phyloP scores from a whole-genome alignment of 2,888 invertebrate species.

The Cabera pusaria region DNA sequence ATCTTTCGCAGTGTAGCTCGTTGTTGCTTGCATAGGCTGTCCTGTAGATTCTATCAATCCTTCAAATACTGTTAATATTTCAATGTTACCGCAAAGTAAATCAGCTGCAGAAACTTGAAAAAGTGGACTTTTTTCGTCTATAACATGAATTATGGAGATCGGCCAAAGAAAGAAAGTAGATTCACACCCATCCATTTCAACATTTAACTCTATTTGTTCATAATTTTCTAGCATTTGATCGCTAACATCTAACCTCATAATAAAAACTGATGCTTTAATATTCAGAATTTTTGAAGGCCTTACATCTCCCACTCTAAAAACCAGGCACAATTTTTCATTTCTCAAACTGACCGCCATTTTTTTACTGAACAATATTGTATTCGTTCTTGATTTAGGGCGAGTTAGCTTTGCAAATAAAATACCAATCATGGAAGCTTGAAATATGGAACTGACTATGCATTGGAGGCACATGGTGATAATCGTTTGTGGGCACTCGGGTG shows the following conservation, averaged over 20 bases:
- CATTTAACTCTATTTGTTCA: constrained; percentile 91
- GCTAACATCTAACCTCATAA: constrained; percentile 91
- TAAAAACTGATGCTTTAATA: constrained; percentile 92
- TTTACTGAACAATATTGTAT: constrained; percentile 96
- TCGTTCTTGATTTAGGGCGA: constrained; percentile 95
- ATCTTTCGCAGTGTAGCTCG: constrained; percentile 91
- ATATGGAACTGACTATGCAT: constrained; percentile 95
- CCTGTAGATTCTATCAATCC: constrained; percentile 96
- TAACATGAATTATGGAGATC: constrained; percentile 94
- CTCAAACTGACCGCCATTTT: constrained; percentile 94
- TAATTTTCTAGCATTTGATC: constrained; percentile 89
- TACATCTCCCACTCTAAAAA: constrained; percentile 98
- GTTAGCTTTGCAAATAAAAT: constrained; percentile 98
- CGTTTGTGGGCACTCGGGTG: constrained; percentile 96
- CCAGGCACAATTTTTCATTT: constrained; percentile 92
- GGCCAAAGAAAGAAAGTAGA: constrained; percentile 99
- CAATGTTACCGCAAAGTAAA: constrained; percentile 91
- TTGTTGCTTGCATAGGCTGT: constrained; percentile 90
- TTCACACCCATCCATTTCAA: constrained; percentile 92
- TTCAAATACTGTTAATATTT: constrained; percentile 94
- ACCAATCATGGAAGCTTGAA: constrained; percentile 92
- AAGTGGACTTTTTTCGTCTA: constrained; percentile 93
- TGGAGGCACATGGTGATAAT: constrained; percentile 97
- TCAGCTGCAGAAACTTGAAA: constrained; percentile 95
- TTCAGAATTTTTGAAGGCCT: constrained; percentile 97